Percentiles rank a stretch among this genome's conserved stretches.
These are phyloP conservation scores for Siphonodentalium dalli DNA, from an alignment of 2,888 invertebrate species.

Conservation along the genomic window DNA sequence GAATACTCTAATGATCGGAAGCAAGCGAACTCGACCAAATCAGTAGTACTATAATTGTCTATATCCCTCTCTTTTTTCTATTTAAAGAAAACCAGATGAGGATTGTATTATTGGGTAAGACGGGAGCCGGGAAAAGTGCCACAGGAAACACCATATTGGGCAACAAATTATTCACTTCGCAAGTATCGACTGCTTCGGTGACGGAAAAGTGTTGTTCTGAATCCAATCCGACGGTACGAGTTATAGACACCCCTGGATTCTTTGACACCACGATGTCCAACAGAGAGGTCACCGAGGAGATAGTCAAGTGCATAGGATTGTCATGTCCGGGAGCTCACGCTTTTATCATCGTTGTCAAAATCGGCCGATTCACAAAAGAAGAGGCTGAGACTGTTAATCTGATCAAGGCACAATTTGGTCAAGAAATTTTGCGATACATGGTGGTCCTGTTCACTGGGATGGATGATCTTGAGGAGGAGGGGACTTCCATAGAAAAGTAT, in stretches of 20 bases:
- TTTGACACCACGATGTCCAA: conserved; percentile 26
- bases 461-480: conserved; percentile 18
- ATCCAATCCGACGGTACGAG: neutral
- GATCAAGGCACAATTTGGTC: conserved; percentile 20
- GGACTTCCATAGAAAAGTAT: too few species aligned
- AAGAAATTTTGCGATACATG: conserved; percentile 17
- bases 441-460: conserved; percentile 24
- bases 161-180: conserved; percentile 15
- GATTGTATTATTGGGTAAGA: conserved; percentile 27
- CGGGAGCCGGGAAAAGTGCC: conserved; percentile 30
- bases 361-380: conserved; percentile 26
- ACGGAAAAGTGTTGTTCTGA: conserved; percentile 17
- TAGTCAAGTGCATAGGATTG: conserved; percentile 26
- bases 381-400: conserved; percentile 21
- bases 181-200: conserved; percentile 14
- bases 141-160: conserved; percentile 28
- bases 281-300: conserved; percentile 13
- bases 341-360: conserved; percentile 18
- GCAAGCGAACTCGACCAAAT: too few species aligned
- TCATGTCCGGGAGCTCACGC: conserved; percentile 28
- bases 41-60: too few species aligned
- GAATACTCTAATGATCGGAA: too few species aligned
- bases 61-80: too few species aligned
- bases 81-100: conserved; percentile 19
- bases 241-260: conserved; percentile 30